Evolutionary conservation across 1,140 invertebrate genomes (phyloP), one percentile per base, ranked within the genome.

Genomic region (Eupristina koningsbergeri): DNA sequence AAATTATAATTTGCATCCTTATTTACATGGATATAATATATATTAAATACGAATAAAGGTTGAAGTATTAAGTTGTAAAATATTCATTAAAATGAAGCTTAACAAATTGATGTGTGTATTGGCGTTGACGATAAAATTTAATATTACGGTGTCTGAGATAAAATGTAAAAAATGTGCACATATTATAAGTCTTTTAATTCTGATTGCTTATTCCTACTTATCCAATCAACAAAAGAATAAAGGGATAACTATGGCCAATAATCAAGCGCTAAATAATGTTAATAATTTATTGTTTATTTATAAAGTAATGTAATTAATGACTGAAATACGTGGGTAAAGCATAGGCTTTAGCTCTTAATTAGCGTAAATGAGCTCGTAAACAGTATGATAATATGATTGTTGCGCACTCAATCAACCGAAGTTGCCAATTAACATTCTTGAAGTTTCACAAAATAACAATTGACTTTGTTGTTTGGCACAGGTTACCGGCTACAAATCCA

Each of bases 401-500:
- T 58, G 53, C 9, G 26, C 26, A 26, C 26, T 58, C 22, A 26
- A 26, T 58, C 19, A 22, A 26, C 26, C 53, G 2, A 6, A 26
- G 3, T 22, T 19, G 9, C 19, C 26, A 1, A 26, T 58, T 58
- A 26, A 58, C 22, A 58, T 58, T 26, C 61, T 2, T 3, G 6
- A 45, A 45, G 31, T 29, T 3, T 64, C 29, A 61, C 26, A 5
- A 29, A 61, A 64, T 64, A 11, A 64, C 34, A 64, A 41, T 78
- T 26, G 1, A 64, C 45, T 39, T 78, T n/a, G 31, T 39, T 5
- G 19, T 13, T 47, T n/a, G 0, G 0, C 8, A 5, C 73, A 92
- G 90, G 87, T 92, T 34, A 86, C 91, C 64, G 91, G 91, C 22
- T 92, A 92, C 31, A 92, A 92, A 77, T 86, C 91, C 26, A 87